These are phyloP conservation scores for Naja naja DNA, from an alignment of 2,113 vertebrate species.

Conservation along the genomic window DNA sequence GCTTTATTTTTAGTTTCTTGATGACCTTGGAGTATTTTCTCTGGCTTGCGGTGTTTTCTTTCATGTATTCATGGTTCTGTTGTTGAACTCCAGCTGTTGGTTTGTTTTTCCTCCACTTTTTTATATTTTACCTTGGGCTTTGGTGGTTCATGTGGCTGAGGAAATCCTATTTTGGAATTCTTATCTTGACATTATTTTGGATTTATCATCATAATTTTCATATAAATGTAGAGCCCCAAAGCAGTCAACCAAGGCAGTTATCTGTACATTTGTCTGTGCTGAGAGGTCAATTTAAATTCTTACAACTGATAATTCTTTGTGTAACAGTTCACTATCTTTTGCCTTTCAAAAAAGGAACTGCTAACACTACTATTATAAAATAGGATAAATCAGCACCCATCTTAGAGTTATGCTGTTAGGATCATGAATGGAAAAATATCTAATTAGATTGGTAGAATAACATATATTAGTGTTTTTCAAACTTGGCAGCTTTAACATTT, in stretches of 20 bases:
- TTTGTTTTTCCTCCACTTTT: background rate
- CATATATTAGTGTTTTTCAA: background rate
- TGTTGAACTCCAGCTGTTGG: background rate
- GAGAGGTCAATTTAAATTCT: background rate
- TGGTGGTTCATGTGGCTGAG: background rate
- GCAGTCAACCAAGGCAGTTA: background rate
- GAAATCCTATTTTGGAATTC: background rate
- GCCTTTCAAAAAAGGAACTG: too few relatives aligned
- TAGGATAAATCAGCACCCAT: background rate
- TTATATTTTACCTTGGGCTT: background rate
- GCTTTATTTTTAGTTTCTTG: background rate
- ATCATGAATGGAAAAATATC: background rate
- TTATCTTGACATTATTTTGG: background rate
- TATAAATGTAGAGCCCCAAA: background rate
- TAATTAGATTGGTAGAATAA: background rate
- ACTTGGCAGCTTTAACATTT: background rate
- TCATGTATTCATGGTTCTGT: background rate
- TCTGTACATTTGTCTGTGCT: background rate
- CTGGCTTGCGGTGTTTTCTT: background rate
- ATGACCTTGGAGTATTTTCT: background rate
- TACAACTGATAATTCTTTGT: too few relatives aligned
- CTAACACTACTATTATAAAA: background rate
- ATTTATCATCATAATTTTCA: background rate
- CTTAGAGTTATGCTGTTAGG: background rate
- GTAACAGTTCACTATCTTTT: background rate